phyloP scores from a whole-genome alignment of 2,797 vertebrate genomes.

The Coregonus ussuriensis region DNA sequence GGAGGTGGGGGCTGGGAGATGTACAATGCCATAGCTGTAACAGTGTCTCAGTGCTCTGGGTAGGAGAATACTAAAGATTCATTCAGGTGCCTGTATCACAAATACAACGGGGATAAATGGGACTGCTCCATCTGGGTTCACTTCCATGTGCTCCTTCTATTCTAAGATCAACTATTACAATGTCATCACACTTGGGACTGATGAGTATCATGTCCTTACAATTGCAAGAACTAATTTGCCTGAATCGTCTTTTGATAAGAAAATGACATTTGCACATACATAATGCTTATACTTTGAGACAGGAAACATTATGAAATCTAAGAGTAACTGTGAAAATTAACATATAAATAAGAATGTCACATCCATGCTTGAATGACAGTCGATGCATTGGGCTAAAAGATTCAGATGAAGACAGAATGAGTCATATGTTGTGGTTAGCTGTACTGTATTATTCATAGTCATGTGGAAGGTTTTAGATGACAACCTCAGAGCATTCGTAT shows the following conservation, averaged over 20 bases:
- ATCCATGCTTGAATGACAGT: no score
- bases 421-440: no score
- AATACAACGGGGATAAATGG: background rate
- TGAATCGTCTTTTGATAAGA: background rate
- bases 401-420: no score
- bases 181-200: background rate
- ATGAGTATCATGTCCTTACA: background rate
- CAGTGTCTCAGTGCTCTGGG: constrained; percentile 11
- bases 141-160: background rate
- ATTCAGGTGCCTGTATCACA: background rate
- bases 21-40: constrained; percentile 15
- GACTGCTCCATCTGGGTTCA: background rate
- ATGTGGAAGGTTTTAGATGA: no score
- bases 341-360: no score
- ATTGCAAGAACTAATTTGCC: background rate
- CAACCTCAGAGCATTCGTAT: no score
- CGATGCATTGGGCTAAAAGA: no score
- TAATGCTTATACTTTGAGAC: background rate
- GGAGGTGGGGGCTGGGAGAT: background rate
- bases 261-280: background rate
- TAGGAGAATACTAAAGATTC: background rate
- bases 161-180: background rate
- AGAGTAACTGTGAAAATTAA: no score
- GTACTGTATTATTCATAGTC: no score
- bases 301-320: no score